Evolutionary conservation across 2,797 vertebrate genomes (phyloP), one percentile per base, ranked within the genome.

Genomic region (Paramormyrops hopkinsi): DNA sequence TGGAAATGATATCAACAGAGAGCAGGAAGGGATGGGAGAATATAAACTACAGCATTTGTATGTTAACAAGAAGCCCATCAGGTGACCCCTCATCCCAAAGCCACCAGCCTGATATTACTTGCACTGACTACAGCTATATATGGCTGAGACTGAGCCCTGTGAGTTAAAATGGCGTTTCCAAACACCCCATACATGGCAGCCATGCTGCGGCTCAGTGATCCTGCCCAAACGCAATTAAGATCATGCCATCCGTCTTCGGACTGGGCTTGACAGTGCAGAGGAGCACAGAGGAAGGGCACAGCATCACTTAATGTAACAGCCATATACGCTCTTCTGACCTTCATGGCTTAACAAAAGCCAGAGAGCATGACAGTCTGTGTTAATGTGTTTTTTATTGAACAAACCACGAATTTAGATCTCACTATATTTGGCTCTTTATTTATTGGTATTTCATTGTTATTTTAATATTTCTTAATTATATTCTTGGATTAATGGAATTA

Each of bases 181-280:
- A 89, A 91, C 92, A 92, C 91, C 87, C 17, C 50, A 17, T 33
- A 1, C 90, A 89, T 88, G 91, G 89, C 88, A 90, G 4, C 33
- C 44, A 46, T 86, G 90, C 86, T 89, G 1, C 50, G 90, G 92
- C 92, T 92, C 90, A 92, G 86, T 90, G 91, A 91, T 91, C 88
- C 90, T 91, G 89, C 91, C 88, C 89, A 90, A 93, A 90, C 90
- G 90, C 94, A 94, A 95, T 95, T 95, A 94, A 94, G 91, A 89
- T 92, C 92, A 90, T 93, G 90, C 93, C 94, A 94, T 93, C 91
- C 90, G 93, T 95, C 94, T 94, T 94, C 91, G 92, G 93, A 94
- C 92, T 92, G 90, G 91, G 89, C 90, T 50, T 92, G 92, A 91
- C 92, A 92, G 22, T 53, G 83, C 19, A 9, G 46, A 8, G 11